Conservation (phyloP, 2,113 vertebrate genomes). For the Leptosomus discolor region DNA sequence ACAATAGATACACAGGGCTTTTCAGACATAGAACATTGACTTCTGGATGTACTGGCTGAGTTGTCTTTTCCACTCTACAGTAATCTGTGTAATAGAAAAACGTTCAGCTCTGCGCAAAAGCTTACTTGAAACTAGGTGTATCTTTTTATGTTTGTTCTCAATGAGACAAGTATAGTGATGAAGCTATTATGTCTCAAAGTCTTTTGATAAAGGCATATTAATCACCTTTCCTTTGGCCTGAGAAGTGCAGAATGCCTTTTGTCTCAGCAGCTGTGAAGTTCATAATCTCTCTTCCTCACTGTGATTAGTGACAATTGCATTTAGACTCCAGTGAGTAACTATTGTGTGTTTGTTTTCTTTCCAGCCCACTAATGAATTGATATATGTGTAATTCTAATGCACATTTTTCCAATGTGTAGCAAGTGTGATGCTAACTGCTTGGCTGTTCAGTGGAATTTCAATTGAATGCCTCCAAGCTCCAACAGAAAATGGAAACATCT, state of each 20-base stretch:
- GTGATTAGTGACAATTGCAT: background rate
- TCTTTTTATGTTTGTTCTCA: background rate
- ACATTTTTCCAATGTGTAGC: slow-evolving; percentile 12
- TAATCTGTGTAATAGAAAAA: background rate
- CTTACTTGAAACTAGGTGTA: background rate
- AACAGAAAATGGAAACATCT: slow-evolving; percentile 21
- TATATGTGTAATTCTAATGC: slow-evolving; percentile 23
- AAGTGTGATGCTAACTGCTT: background rate
- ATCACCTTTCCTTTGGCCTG: background rate
- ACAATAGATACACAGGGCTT: background rate
- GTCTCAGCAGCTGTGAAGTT: background rate
- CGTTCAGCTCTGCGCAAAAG: background rate
- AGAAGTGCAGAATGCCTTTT: background rate
- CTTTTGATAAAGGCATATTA: background rate
- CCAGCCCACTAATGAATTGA: slow-evolving; percentile 24
- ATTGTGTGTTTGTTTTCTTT: slow-evolving; percentile 13
- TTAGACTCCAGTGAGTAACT: slow-evolving; percentile 13
- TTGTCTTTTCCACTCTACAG: background rate
- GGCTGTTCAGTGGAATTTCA: slow-evolving; percentile 15
- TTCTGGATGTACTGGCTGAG: background rate
- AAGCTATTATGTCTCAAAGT: background rate
- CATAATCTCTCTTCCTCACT: slow-evolving; percentile 9
- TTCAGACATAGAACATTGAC: background rate
- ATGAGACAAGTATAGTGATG: background rate
- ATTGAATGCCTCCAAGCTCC: background rate